Evolutionary conservation across 1,140 invertebrate genomes (phyloP).

Genomic region (Idris sp.): DNA sequence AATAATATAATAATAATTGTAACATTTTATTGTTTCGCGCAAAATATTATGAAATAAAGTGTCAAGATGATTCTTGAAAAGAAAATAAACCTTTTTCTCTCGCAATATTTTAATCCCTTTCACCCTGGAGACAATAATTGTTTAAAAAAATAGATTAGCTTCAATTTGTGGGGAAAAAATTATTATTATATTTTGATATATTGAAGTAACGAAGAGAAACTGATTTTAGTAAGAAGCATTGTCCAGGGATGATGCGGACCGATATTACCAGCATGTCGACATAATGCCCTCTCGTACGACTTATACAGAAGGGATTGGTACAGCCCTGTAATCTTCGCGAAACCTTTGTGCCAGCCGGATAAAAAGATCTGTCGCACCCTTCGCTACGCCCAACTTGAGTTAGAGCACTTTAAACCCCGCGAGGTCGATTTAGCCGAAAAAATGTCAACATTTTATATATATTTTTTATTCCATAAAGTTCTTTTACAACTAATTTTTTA

Average conservation of each 20-base stretch:
- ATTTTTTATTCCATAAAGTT: too few relatives aligned
- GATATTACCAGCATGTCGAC: slow-evolving; percentile 69
- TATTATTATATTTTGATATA: slow-evolving; percentile 61
- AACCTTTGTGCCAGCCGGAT: slow-evolving; percentile 74
- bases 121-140: too few relatives aligned
- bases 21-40: slow-evolving; percentile 45
- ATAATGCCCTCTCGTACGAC: slow-evolving; percentile 70
- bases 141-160: slow-evolving; percentile 20
- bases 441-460: too few relatives aligned
- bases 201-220: slow-evolving; percentile 64
- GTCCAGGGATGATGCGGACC: slow-evolving; percentile 73
- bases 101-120: too few relatives aligned
- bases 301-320: slow-evolving; percentile 72
- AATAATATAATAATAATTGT: too few relatives aligned
- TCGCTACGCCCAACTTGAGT: slow-evolving; percentile 56
- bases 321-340: slow-evolving; percentile 75
- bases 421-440: slow-evolving; percentile 48
- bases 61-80: slow-evolving; percentile 43
- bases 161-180: slow-evolving; percentile 35
- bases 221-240: slow-evolving; percentile 69
- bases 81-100: not conserved
- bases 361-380: slow-evolving; percentile 73
- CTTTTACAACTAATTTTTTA: too few relatives aligned
- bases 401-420: slow-evolving; percentile 70
- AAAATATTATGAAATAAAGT: slow-evolving; percentile 57